Evolutionary conservation across 2,797 vertebrate genomes (phyloP), one percentile per base, ranked within the genome.

Genomic region (Podargus strigoides): DNA sequence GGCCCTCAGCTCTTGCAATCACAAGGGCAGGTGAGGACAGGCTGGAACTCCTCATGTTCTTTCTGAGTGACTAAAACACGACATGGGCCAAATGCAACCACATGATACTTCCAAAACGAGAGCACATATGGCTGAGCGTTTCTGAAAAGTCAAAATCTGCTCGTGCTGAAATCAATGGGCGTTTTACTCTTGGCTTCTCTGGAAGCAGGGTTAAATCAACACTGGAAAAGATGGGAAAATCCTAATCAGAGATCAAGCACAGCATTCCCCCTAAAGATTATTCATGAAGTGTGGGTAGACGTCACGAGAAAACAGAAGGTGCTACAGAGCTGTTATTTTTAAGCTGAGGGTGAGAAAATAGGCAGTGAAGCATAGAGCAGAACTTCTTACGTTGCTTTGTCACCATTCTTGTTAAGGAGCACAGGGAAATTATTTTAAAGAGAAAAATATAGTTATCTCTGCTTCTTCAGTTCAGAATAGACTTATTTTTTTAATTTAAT

Each of bases 111-210:
- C 93, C 94, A 91, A 95, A 96, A 94, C 0, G 87, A 95, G 93
- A 93, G 60, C 90, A 94, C 95, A 94, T 93, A 96, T 90, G 95
- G 87, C 87, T 91, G 91, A 95, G 90, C 67, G 42, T 88, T 96
- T 95, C 88, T 94, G 85, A 95, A 95, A 91, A 95, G 93, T 96
- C 91, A 94, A 94, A 95, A 94, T 94, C 94, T 96, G 94, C 96
- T 95, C 28, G 1, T 15, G 8, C 47, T 42, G 72, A 70, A 93
- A 90, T 87, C 93, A 87, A 91, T 34, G 90, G 89, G 96, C 9
- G 30, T 94, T 95, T 92, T 21, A 67, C 94, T 89, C 91, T 37
- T 70, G 85, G 90, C 85, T 95, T 26, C 60, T 74, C 36, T 44
- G 87, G 70, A 79, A 82, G 87, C 59, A 19, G 52, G 93, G 85